phyloP scores from a whole-genome alignment of 1,140 invertebrate species.

The Drosophila rhopaloa region DNA sequence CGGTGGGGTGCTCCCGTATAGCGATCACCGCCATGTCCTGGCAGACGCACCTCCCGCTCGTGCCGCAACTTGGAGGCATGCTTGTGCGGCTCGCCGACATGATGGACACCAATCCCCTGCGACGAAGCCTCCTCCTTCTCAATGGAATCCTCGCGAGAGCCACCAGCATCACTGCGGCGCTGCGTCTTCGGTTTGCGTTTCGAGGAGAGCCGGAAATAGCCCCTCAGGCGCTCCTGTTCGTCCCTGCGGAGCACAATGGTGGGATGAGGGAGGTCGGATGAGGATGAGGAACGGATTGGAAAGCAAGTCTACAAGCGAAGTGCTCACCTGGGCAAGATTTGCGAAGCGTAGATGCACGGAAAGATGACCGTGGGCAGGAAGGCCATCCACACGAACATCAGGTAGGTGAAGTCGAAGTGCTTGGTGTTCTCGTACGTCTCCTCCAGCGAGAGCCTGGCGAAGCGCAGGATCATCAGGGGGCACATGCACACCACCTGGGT shows the following conservation, averaged over 20 bases:
- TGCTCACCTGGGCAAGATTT: conserved; percentile 87
- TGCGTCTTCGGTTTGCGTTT: conserved; percentile 64
- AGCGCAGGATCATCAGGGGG: conserved; percentile 88
- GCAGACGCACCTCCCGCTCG: conserved; percentile 32
- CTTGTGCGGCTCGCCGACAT: conserved; percentile 14
- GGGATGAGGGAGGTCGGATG: not conserved
- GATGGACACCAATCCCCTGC: conserved; percentile 48
- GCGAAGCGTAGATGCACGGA: conserved; percentile 88
- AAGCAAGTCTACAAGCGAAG: no score
- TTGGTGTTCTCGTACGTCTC: conserved; percentile 90
- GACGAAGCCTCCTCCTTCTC: conserved; percentile 77
- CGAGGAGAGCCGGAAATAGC: conserved; percentile 87
- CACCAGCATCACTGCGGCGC: conserved; percentile 53
- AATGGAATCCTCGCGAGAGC: conserved; percentile 66
- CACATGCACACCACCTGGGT: conserved; percentile 88
- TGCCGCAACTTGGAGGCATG: conserved; percentile 17
- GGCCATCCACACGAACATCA: conserved; percentile 89
- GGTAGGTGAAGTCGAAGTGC: conserved; percentile 89
- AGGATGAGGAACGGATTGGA: no score
- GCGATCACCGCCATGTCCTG: conserved; percentile 46
- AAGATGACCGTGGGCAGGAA: conserved; percentile 89
- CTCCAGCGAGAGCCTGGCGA: conserved; percentile 88
- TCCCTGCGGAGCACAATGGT: conserved; percentile 73
- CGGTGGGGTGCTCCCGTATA: conserved; percentile 59
- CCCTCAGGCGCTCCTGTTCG: conserved; percentile 87